A percentile compares a stretch with the other conserved stretches of the same genome.
These are phyloP conservation scores for Archilochus colubris DNA, from an alignment of 2,113 vertebrate species.

Conservation along the genomic window DNA sequence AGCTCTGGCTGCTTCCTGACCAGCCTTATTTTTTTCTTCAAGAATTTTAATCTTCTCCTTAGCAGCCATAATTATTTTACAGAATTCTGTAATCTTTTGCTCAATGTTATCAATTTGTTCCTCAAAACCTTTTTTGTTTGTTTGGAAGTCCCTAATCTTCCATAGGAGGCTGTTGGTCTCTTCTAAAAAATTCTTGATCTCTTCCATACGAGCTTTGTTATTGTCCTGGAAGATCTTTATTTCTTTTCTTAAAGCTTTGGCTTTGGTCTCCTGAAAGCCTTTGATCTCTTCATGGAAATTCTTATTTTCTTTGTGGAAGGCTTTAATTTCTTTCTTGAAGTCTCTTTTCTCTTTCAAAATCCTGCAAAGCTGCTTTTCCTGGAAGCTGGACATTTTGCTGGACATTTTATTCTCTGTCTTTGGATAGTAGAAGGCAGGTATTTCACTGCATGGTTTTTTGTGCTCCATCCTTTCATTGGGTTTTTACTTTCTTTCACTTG, in stretches of 20 bases:
- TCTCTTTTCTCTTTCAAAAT: neutral
- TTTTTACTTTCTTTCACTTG: neutral
- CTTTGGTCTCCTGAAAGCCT: constrained; percentile 3
- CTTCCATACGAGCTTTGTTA: neutral
- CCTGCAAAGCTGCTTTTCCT: neutral
- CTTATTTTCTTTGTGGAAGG: neutral
- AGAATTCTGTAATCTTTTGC: neutral
- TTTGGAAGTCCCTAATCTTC: neutral
- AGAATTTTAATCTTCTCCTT: neutral
- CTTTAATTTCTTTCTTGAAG: neutral
- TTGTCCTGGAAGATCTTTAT: neutral
- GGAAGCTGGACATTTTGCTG: neutral
- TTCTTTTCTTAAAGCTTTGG: neutral
- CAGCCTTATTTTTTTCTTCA: constrained; percentile 9
- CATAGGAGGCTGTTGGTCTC: neutral
- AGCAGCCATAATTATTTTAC: neutral
- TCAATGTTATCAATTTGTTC: neutral
- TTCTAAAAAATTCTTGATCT: neutral
- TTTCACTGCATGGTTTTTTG: neutral
- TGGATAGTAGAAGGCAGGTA: neutral
- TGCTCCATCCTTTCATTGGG: neutral
- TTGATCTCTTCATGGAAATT: neutral
- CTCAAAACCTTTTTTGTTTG: neutral
- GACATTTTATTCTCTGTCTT: neutral
- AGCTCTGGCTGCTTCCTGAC: neutral